Evolutionary conservation across 2,888 invertebrate species (phyloP), one percentile per base, ranked within the genome.

Genomic region (Mongoloraphidia duomilia): DNA sequence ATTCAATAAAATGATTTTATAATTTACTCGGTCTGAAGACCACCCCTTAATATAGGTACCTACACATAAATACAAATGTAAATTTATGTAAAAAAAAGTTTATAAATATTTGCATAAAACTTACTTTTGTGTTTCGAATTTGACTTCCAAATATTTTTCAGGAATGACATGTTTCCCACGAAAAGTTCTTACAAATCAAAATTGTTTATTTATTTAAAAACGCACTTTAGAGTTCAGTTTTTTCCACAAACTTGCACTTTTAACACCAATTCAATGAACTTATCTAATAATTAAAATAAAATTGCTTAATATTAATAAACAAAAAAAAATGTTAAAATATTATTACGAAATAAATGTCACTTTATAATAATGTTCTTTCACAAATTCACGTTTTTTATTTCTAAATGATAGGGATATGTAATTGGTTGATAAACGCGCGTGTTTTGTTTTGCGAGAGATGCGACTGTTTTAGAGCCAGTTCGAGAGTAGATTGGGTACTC

Each of bases 121-220:
- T 80, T 62, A 80, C 80, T 80, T 73, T 78, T 77, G 58, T 80
- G 80, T 58, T 79, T 80, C 12, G 79, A 77, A 64, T 75, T 77
- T 57, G 70, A 77, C 59, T 73, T 79, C 79, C 77, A 80, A 63
- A 80, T 75, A 64, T 76, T 77, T 61, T 77, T 71, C 57, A 80
- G 66, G 54, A 80, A 73, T 43, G 76, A 77, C 66, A 80, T 77
- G 55, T 56, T 56, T 37, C 26, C 6, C 26, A 26, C 26, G 26
- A 6, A 26, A 26, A 26, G 26, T 26, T 26, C 26, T 26, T 26
- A 6, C n/a, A n/a, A n/a, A 50, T 49, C 37, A 36, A n/a, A 12
- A 14, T 39, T 26, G 26, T 26, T 26, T 26, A 6, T 26, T 26
- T 26, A 26, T 26, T n/a, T 26, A 26, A 3, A 26, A 26, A 26